Conservation (phyloP, 2,888 invertebrate genomes). For the Poecilobothrus nobilitatus region DNA sequence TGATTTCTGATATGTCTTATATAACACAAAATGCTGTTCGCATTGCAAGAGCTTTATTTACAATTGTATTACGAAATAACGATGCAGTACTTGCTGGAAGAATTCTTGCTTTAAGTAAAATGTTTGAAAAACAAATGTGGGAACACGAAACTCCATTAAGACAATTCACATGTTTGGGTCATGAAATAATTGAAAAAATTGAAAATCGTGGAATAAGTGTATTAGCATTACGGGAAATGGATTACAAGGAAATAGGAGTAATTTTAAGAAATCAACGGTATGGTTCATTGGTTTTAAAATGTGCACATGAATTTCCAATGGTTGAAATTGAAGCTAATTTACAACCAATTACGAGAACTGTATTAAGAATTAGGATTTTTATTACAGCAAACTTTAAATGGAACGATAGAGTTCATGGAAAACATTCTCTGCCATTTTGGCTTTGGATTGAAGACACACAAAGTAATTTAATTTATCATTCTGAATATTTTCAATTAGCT, state of each 20-base stretch:
- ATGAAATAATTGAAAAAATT: constrained; percentile 70
- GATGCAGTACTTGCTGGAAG: constrained; percentile 83
- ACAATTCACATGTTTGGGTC: constrained; percentile 71
- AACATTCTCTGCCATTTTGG: constrained; percentile 85
- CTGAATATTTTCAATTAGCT: constrained; percentile 67
- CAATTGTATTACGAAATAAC: constrained; percentile 81
- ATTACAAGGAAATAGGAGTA: constrained; percentile 74
- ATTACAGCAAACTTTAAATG: constrained; percentile 72
- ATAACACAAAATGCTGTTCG: constrained; percentile 74
- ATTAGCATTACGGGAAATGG: constrained; percentile 76
- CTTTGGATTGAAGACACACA: constrained; percentile 97
- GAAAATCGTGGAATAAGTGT: constrained; percentile 68
- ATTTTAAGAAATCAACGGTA: constrained; percentile 63
- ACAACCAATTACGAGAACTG: constrained; percentile 93
- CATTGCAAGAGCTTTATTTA: constrained; percentile 86
- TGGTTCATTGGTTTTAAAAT: constrained; percentile 69
- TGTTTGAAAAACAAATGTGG: constrained; percentile 91
- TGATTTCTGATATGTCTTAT: constrained; percentile 41
- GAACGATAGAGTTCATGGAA: constrained; percentile 86
- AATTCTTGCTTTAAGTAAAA: constrained; percentile 79
- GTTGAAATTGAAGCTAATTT: constrained; percentile 74
- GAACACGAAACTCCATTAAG: constrained; percentile 74
- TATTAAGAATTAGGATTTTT: constrained; percentile 71
- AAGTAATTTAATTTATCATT: constrained; percentile 89
- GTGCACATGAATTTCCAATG: constrained; percentile 75